A percentile compares a stretch with the other conserved stretches of the same genome.
phyloP scores from a whole-genome alignment of 2,113 vertebrate genomes.

The Silurus glanis region DNA sequence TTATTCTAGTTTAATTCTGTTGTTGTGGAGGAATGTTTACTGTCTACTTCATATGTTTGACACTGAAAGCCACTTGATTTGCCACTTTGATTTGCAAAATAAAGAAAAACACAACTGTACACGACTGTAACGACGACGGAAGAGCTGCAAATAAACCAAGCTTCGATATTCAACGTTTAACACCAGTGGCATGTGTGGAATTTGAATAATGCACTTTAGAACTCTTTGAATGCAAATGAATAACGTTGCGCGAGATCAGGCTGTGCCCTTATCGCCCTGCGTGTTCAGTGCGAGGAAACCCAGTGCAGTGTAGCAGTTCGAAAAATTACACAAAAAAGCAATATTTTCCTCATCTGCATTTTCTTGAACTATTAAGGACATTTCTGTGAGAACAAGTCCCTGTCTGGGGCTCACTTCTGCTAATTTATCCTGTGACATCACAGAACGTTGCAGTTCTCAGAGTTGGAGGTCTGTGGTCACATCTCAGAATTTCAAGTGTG shows the following conservation, averaged over 20 bases:
- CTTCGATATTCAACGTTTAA: neutral
- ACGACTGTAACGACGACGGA: neutral
- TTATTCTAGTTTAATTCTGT: too few species aligned
- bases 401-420: conserved; percentile 31
- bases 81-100: too few species aligned
- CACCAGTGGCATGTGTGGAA: neutral
- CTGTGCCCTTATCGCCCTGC: neutral
- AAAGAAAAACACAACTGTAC: neutral
- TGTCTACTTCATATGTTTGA: too few species aligned
- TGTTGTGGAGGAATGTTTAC: too few species aligned
- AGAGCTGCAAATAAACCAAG: neutral
- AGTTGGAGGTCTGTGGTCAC: neutral
- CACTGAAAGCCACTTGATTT: too few species aligned
- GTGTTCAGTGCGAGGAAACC: neutral
- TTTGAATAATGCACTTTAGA: neutral
- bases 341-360: conserved; percentile 5
- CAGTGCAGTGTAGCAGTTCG: too few species aligned
- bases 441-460: neutral
- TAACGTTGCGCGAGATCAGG: neutral
- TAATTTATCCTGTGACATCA: conserved; percentile 24
- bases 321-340: neutral
- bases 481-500: neutral
- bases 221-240: neutral
- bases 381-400: neutral
- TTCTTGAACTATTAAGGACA: neutral